Evolutionary conservation across 2,888 invertebrate species (phyloP).

Genomic region (Cheilosia soror): DNA sequence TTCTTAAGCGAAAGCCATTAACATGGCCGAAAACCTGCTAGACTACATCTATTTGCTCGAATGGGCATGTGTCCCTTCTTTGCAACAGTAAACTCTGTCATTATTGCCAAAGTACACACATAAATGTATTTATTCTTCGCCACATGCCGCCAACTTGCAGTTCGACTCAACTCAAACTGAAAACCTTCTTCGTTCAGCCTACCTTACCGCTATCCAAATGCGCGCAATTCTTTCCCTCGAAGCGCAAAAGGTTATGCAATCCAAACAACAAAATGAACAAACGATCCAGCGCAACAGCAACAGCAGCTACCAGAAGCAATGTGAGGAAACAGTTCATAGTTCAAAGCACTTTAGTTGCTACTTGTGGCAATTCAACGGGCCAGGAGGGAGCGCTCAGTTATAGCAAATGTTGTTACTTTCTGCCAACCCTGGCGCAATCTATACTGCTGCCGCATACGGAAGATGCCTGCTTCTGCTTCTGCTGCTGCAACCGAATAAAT

Average conservation of each 20-base stretch:
- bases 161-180: conserved; percentile 12
- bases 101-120: conserved; percentile 21
- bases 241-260: conserved; percentile 67
- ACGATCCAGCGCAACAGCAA: conserved; percentile 36
- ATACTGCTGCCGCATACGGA: conserved; percentile 29
- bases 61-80: conserved; percentile 58
- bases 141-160: conserved; percentile 34
- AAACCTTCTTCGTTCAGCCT: conserved; percentile 33
- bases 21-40: conserved; percentile 61
- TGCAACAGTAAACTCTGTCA: conserved; percentile 55
- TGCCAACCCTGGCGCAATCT: conserved; percentile 49
- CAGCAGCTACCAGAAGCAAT: conserved; percentile 59
- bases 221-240: conserved; percentile 13
- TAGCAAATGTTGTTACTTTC: conserved; percentile 47
- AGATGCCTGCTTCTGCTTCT: conserved; percentile 38
- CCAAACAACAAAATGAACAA: conserved; percentile 46
- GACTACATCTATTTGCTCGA: conserved; percentile 49
- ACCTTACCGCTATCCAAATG: conserved; percentile 54
- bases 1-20: conserved; percentile 41
- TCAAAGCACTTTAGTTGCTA: conserved; percentile 71
- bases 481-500: conserved; percentile 61
- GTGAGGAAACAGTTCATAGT: conserved; percentile 72
- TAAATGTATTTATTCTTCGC: conserved; percentile 37
- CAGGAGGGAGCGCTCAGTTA: conserved; percentile 17
- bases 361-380: conserved; percentile 49